Percentiles rank a stretch among this genome's conserved stretches.
Conservation (phyloP, 2,888 invertebrate species). For the Patella ulyssiponensis region DNA sequence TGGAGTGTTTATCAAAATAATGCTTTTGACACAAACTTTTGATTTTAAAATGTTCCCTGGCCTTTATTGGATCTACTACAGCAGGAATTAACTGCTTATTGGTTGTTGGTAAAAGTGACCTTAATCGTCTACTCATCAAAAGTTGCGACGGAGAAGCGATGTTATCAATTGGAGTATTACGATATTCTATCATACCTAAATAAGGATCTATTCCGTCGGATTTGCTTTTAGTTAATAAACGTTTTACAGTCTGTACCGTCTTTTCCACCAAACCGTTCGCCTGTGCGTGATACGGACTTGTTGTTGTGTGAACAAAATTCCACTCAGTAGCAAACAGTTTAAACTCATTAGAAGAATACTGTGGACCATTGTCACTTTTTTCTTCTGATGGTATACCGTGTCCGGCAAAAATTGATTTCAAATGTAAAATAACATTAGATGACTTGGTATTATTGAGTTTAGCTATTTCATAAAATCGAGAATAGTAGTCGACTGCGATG, state of each 20-base stretch:
- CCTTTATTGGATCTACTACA: no score
- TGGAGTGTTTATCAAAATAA: not conserved
- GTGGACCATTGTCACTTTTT: conserved; percentile 19
- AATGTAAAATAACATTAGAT: conserved; percentile 29
- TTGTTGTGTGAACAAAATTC: conserved; percentile 22
- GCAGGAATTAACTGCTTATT: not conserved
- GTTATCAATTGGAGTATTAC: conserved; percentile 7
- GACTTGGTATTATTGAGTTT: conserved; percentile 29
- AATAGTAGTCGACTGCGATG: conserved; percentile 37
- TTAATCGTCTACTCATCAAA: not conserved
- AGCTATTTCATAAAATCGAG: conserved; percentile 35
- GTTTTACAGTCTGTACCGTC: conserved; percentile 25
- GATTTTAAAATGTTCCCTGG: no score
- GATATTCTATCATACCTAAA: conserved; percentile 23
- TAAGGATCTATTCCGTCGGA: conserved; percentile 21
- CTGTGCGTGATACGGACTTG: conserved; percentile 23
- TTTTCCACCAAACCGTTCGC: conserved; percentile 16
- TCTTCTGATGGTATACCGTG: conserved; percentile 37
- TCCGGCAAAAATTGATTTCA: conserved; percentile 34
- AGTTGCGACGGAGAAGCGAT: conserved; percentile 1
- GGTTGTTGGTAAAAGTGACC: conserved; percentile 3
- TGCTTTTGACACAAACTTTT: no score
- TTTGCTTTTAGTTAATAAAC: conserved; percentile 27
- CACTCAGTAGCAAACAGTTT: conserved; percentile 15
- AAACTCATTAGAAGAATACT: conserved; percentile 25